These are phyloP conservation scores for Calephelis nemesis DNA, from an alignment of 1,140 invertebrate genomes.

Conservation along the genomic window DNA sequence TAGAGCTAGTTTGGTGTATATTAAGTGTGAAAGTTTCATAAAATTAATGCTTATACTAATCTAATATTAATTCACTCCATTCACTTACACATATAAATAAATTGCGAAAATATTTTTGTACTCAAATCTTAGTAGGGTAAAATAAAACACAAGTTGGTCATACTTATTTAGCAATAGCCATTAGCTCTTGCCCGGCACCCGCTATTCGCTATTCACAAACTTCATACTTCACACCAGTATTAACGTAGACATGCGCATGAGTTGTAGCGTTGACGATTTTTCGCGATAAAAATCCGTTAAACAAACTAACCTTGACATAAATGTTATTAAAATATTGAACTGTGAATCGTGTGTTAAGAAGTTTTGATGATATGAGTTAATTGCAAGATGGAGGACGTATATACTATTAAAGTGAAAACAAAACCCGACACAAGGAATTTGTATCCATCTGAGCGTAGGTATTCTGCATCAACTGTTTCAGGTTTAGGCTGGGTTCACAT, in stretches of 20 bases:
- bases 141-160: not conserved
- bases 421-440: conserved; percentile 80
- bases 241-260: conserved; percentile 15
- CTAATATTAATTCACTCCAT: too few species aligned
- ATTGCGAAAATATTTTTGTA: too few species aligned
- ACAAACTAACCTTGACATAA: conserved; percentile 22
- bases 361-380: conserved; percentile 36
- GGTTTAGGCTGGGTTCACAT: conserved; percentile 82
- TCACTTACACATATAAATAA: too few species aligned
- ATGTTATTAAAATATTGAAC: conserved; percentile 18
- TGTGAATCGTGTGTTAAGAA: conserved; percentile 12
- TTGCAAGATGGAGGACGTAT: conserved; percentile 82
- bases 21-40: conserved; percentile 81
- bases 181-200: not conserved
- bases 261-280: conserved; percentile 15
- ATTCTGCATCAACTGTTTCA: conserved; percentile 83
- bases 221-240: conserved; percentile 16
- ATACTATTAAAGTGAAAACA: conserved; percentile 82
- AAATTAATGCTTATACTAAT: too few species aligned
- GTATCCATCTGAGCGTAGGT: conserved; percentile 83
- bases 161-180: not conserved
- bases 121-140: too few species aligned
- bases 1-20: conserved; percentile 81
- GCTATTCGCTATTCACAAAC: conserved; percentile 10
- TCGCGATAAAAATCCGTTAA: conserved; percentile 20